phyloP scores from a whole-genome alignment of 2,888 invertebrate species.

The Gandaritis pyraliata region DNA sequence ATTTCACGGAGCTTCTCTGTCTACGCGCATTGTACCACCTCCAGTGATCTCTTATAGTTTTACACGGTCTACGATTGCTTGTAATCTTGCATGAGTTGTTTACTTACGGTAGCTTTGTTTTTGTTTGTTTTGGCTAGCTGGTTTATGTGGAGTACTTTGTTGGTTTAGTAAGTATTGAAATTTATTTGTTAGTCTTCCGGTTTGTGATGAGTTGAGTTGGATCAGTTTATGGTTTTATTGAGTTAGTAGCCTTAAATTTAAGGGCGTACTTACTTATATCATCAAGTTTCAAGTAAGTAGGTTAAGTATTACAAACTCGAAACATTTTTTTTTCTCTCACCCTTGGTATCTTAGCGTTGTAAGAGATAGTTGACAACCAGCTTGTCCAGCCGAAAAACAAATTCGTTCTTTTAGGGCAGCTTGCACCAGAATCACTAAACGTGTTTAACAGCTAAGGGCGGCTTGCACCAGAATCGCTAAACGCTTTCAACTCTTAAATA shows the following conservation, averaged over 20 bases:
- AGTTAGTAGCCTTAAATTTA: not conserved
- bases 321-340: no score
- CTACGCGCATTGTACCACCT: constrained; percentile 58
- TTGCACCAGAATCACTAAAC: no score
- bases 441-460: no score
- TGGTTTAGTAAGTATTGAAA: constrained; percentile 19
- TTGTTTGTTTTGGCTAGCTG: constrained; percentile 27
- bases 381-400: no score
- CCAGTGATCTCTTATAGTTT: constrained; percentile 63
- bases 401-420: no score
- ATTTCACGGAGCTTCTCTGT: constrained; percentile 63
- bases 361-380: no score
- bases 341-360: no score
- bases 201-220: constrained; percentile 4
- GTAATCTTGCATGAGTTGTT: constrained; percentile 49
- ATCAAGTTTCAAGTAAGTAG: no score
- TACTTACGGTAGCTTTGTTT: constrained; percentile 33
- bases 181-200: constrained; percentile 12
- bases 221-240: not conserved
- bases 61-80: constrained; percentile 53
- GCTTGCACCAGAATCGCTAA: no score
- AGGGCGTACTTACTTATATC: not conserved
- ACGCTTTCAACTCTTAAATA: no score
- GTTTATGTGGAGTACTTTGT: constrained; percentile 23
- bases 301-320: no score